Evolutionary conservation across 2,888 invertebrate species (phyloP), one percentile per base, ranked within the genome.

Genomic region (Chironomus riparius): DNA sequence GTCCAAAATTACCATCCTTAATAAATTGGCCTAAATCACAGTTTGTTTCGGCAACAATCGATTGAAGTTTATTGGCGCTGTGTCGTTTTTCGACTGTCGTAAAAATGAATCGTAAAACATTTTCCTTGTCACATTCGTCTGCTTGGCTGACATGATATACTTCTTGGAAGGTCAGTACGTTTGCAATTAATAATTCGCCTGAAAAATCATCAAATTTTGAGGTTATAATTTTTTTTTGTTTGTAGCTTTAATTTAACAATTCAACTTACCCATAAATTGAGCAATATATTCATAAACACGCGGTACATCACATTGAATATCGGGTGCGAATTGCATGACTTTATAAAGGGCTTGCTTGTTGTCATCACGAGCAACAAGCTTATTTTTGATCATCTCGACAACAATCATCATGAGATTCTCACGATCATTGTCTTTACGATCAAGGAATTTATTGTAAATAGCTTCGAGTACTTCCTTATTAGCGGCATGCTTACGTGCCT

Each of bases 1-100:
- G 74, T 18, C 22, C 62, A 24, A 68, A 47, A 48, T 74, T 61
- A 21, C 74, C 65, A 21, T 74, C 74, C 12, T 65, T 68, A 24
- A 68, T 47, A 68, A 81, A 82, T 70, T 84, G 83, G 13, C 88
- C 83, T 81, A 86, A 88, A 78, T 84, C 85, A 4, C 86, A 85
- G 70, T 87, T 87, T 79, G 89, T 87, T 79, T 88, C 87, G 78
- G 84, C 83, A 69, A 87, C 84, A 79, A 90, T 85, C 80, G 87
- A 85, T 61, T 85, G 85, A 78, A 92, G 84, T 76, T 90, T 82
- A 22, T 21, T 38, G 13, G 38, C 65, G n/a, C 47, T 24, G 22
- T 74, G 65, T 47, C 74, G 74, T 21, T 47, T 47, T 4, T 22
- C 22, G 22, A 74, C 21, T 21, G 68, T 47, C 13, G 65, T 74